Percentiles rank a stretch among this genome's conserved stretches.
Evolutionary conservation across 2,888 invertebrate genomes (phyloP).

Genomic region (Gibbula magus): DNA sequence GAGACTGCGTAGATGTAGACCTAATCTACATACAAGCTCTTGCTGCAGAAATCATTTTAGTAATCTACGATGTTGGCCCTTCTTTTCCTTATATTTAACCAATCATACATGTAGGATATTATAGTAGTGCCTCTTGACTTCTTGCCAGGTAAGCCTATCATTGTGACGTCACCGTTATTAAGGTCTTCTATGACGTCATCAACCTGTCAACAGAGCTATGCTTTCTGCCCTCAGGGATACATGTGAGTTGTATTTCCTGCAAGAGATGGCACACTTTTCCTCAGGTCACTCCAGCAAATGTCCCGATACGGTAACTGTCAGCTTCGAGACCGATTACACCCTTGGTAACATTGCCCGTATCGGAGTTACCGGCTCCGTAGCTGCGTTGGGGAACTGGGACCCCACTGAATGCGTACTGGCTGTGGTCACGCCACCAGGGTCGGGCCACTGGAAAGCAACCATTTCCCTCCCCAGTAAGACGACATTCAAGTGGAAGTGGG

Average conservation of each 20-base stretch:
- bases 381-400: not conserved
- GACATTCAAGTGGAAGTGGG: constrained; percentile 3
- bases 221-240: not conserved
- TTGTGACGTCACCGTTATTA: not conserved
- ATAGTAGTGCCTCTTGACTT: too few species aligned
- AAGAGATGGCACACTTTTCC: not conserved
- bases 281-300: not conserved
- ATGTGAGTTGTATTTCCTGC: not conserved
- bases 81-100: too few species aligned
- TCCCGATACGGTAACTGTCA: not conserved
- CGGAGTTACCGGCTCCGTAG: not conserved
- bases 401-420: not conserved
- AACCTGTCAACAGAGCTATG: not conserved
- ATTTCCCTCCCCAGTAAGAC: not conserved
- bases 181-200: not conserved
- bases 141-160: too few species aligned
- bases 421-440: not conserved
- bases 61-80: too few species aligned
- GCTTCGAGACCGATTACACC: constrained; percentile 10
- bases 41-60: too few species aligned
- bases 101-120: too few species aligned
- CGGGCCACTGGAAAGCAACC: not conserved
- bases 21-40: too few species aligned
- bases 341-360: not conserved
- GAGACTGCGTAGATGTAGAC: too few species aligned